A percentile compares a stretch with the other conserved stretches of the same genome.
Conservation (phyloP, 2,888 invertebrate genomes). For the Cyclophora albipunctata region DNA sequence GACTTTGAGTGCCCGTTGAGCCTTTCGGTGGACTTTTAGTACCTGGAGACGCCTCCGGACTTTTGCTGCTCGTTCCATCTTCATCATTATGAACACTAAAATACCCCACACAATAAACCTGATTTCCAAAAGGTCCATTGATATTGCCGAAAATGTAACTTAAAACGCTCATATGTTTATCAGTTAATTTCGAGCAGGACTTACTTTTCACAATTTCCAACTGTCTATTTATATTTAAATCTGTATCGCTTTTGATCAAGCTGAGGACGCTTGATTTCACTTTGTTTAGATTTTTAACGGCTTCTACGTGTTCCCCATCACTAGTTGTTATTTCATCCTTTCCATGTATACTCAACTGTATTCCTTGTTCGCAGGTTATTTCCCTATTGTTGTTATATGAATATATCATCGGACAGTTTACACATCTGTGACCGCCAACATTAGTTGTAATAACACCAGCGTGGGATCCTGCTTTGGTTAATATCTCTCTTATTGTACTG, state of each 20-base stretch:
- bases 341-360: no score
- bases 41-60: neutral
- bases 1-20: neutral
- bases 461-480: slow-evolving; percentile 10
- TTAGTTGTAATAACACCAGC: slow-evolving; percentile 33
- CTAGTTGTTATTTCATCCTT: no score
- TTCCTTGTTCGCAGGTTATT: no score
- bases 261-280: slow-evolving; percentile 10
- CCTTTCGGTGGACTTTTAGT: neutral
- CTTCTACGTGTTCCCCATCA: neutral
- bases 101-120: slow-evolving; percentile 52
- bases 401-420: no score
- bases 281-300: neutral
- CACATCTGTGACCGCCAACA: no score
- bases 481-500: slow-evolving; percentile 11
- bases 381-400: no score
- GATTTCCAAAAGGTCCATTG: slow-evolving; percentile 29
- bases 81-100: slow-evolving; percentile 44
- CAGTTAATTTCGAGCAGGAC: slow-evolving; percentile 34
- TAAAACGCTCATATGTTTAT: slow-evolving; percentile 31
- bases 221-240: slow-evolving; percentile 20
- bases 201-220: slow-evolving; percentile 28
- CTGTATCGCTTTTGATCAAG: slow-evolving; percentile 32
- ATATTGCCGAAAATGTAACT: slow-evolving; percentile 47
- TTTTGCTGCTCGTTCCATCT: neutral